Conservation (phyloP, 2,113 vertebrate genomes). For the Parotia lawesii region DNA sequence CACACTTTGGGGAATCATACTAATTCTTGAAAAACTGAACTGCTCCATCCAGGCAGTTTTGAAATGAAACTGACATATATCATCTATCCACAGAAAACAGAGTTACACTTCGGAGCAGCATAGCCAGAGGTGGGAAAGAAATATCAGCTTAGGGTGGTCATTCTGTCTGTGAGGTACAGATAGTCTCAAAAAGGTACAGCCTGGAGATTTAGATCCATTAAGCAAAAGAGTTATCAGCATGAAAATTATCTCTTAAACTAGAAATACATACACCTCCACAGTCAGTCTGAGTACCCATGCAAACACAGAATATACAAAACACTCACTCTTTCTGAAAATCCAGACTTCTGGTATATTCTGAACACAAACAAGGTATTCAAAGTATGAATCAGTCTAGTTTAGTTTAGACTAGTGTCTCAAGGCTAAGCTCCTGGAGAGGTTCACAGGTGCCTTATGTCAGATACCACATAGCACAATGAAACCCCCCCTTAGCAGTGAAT, state of each 20-base stretch:
- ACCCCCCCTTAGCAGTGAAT: not conserved
- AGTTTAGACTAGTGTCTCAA: not conserved
- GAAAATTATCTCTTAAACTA: not conserved
- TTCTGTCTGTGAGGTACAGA: not conserved
- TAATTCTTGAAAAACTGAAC: not conserved
- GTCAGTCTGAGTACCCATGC: not conserved
- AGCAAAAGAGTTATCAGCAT: not conserved
- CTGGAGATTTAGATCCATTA: accelerated
- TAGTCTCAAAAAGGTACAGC: not conserved
- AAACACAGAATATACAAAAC: not conserved
- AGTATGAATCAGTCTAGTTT: not conserved
- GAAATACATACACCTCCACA: not conserved
- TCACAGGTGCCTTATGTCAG: not conserved
- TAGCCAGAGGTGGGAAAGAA: not conserved
- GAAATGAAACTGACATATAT: not conserved
- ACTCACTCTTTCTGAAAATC: not conserved
- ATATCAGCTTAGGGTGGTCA: not conserved
- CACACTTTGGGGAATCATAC: not conserved
- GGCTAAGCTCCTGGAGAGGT: not conserved
- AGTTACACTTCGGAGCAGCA: not conserved
- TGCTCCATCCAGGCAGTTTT: not conserved
- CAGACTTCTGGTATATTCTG: not conserved
- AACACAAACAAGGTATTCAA: not conserved
- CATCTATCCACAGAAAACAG: not conserved
- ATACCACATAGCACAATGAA: not conserved